Evolutionary conservation across 2,113 vertebrate species (phyloP).

Genomic region (Melierax canorus): DNA sequence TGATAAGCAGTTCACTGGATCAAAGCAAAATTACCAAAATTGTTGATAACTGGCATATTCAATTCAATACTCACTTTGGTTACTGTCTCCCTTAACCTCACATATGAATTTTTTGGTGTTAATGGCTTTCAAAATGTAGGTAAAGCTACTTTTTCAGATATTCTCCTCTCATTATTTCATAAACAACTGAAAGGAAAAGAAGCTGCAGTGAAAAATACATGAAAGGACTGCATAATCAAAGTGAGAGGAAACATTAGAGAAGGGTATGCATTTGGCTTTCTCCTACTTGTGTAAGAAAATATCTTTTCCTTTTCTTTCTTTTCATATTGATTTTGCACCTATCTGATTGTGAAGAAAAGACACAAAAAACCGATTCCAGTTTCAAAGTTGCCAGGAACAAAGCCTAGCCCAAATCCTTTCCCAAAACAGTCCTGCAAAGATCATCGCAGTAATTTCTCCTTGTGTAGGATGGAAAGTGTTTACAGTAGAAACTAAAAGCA

Average conservation of each 20-base stretch:
- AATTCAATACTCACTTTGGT: not conserved
- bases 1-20: not conserved
- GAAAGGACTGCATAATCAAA: not conserved
- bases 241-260: not conserved
- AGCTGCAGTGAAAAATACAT: not conserved
- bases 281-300: not conserved
- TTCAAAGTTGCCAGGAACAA: not conserved
- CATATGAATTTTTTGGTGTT: not conserved
- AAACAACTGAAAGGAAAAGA: not conserved
- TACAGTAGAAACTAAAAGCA: not conserved
- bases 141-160: not conserved
- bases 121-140: not conserved
- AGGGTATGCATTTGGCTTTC: not conserved
- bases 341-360: not conserved
- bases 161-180: not conserved
- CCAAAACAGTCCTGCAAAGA: not conserved
- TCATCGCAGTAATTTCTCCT: not conserved
- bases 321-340: not conserved
- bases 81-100: not conserved
- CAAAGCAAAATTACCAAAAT: not conserved
- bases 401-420: not conserved
- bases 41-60: not conserved
- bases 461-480: not conserved
- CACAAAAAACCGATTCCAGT: not conserved
- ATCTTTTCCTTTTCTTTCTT: not conserved